These are phyloP conservation scores for Dorcus parallelipipedus DNA, from an alignment of 2,888 invertebrate species.

Conservation along the genomic window DNA sequence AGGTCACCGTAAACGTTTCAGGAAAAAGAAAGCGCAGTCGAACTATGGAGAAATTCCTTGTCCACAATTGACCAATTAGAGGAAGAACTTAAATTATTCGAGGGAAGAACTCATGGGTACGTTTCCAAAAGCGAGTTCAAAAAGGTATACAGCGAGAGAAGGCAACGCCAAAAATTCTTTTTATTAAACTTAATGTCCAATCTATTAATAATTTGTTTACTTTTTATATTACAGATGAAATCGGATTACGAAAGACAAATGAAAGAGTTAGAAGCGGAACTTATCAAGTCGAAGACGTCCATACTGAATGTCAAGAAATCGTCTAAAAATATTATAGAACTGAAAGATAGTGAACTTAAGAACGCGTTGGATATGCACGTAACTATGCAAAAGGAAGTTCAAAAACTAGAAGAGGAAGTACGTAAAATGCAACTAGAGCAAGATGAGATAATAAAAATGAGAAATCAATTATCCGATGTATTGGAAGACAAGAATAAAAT, in stretches of 20 bases:
- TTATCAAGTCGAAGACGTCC: constrained; percentile 33
- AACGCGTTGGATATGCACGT: constrained; percentile 54
- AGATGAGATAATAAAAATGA: constrained; percentile 25
- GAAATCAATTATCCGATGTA: constrained; percentile 46
- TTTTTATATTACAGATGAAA: constrained; percentile 42
- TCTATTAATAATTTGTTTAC: neutral
- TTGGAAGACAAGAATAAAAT: constrained; percentile 44
- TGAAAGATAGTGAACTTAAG: constrained; percentile 34
- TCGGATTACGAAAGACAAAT: constrained; percentile 54
- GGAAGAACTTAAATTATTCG: constrained; percentile 59
- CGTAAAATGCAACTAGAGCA: constrained; percentile 45
- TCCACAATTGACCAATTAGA: constrained; percentile 66
- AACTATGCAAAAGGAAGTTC: constrained; percentile 49
- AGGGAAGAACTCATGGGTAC: constrained; percentile 35
- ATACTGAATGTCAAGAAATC: constrained; percentile 19
- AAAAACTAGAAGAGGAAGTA: constrained; percentile 52
- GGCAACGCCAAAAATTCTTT: neutral
- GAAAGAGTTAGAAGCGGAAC: constrained; percentile 56
- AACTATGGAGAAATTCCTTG: constrained; percentile 66
- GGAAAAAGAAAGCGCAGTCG: constrained; percentile 64
- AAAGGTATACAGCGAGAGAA: constrained; percentile 24
- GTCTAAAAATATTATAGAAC: constrained; percentile 20
- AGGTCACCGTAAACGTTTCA: constrained; percentile 32
- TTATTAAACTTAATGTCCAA: neutral
- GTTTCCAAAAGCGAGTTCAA: constrained; percentile 37